Conservation (phyloP, 2,888 invertebrate species). For the Anthophora plumipes region DNA sequence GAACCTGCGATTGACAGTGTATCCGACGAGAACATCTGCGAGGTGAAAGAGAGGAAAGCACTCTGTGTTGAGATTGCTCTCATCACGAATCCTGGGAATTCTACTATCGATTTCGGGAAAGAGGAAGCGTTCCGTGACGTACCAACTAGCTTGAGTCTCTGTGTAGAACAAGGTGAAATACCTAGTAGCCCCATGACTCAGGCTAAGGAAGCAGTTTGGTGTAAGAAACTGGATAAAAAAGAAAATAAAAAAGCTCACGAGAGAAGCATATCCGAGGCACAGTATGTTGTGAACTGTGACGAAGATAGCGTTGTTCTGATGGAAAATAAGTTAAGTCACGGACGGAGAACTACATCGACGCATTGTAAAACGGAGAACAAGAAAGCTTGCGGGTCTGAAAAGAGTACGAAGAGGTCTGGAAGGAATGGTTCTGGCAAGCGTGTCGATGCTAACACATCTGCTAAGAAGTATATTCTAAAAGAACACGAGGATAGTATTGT, state of each 20-base stretch:
- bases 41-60: constrained; percentile 76
- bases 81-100: constrained; percentile 56
- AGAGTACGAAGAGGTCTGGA: constrained; percentile 20
- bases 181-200: constrained; percentile 82
- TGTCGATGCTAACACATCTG: constrained; percentile 26
- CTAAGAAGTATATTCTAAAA: constrained; percentile 68
- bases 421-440: constrained; percentile 13
- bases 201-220: constrained; percentile 78
- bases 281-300: constrained; percentile 81
- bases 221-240: constrained; percentile 55
- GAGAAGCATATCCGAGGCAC: constrained; percentile 75
- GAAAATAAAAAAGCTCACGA: constrained; percentile 61
- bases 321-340: constrained; percentile 70
- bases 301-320: constrained; percentile 79
- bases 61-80: constrained; percentile 79
- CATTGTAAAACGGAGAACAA: constrained; percentile 37
- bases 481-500: constrained; percentile 75
- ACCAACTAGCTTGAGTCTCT: constrained; percentile 79
- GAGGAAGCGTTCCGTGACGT: constrained; percentile 80
- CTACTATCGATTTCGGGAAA: constrained; percentile 79
- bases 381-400: constrained; percentile 21
- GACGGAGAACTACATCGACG: background rate
- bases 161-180: constrained; percentile 82
- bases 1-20: constrained; percentile 82
- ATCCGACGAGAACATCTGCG: constrained; percentile 79